phyloP scores from a whole-genome alignment of 2,113 vertebrate species.

The Callopanchax toddi region DNA sequence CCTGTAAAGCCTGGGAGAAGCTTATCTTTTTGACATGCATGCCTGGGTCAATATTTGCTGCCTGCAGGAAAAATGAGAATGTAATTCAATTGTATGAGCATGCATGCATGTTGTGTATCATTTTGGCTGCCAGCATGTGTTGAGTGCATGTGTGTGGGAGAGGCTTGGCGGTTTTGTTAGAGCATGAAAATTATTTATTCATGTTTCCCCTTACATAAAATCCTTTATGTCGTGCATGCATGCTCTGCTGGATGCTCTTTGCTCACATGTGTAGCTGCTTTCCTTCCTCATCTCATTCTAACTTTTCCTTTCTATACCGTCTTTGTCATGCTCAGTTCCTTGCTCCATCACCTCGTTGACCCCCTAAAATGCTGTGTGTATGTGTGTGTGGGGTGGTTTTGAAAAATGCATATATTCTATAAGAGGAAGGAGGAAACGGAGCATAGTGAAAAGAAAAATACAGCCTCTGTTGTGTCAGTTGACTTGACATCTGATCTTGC shows the following conservation, averaged over 20 bases:
- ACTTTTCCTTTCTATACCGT: not conserved
- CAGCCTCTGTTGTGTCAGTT: slow-evolving; percentile 63
- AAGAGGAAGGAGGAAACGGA: slow-evolving; percentile 68
- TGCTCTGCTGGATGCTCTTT: slow-evolving; percentile 31
- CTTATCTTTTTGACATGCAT: slow-evolving; percentile 21
- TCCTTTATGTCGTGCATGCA: slow-evolving; percentile 28
- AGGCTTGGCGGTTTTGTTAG: slow-evolving; percentile 46
- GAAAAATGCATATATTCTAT: slow-evolving; percentile 76
- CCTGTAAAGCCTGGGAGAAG: slow-evolving; percentile 4
- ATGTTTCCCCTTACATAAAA: slow-evolving; percentile 45
- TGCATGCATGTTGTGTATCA: slow-evolving; percentile 28
- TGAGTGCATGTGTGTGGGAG: slow-evolving; percentile 26
- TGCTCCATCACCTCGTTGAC: not conserved
- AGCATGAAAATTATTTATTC: slow-evolving; percentile 72
- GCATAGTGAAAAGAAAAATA: slow-evolving; percentile 69
- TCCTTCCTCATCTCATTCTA: slow-evolving; percentile 15
- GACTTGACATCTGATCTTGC: slow-evolving; percentile 74
- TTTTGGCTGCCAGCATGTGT: slow-evolving; percentile 22
- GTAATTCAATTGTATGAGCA: slow-evolving; percentile 46
- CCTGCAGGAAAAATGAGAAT: slow-evolving; percentile 51
- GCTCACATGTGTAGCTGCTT: slow-evolving; percentile 20
- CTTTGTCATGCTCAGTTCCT: not conserved
- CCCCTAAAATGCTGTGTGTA: slow-evolving; percentile 8
- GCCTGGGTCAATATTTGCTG: slow-evolving; percentile 41
- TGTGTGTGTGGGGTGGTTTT: slow-evolving; percentile 41